Evolutionary conservation across 2,113 vertebrate species (phyloP).

Genomic region (Gavia stellata): DNA sequence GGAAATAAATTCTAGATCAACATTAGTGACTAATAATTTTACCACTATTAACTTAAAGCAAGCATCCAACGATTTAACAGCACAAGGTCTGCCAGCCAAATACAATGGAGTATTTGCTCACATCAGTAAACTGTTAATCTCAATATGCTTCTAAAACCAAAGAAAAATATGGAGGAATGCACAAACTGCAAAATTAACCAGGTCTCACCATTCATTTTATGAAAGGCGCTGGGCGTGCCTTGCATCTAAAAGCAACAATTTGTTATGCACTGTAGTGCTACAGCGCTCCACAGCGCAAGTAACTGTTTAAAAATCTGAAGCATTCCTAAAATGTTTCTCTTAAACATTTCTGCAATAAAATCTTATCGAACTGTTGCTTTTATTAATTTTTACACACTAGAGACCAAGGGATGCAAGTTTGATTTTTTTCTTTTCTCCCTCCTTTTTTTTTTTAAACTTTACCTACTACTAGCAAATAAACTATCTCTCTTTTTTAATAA

Average conservation of each 20-base stretch:
- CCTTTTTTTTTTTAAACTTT: constrained; percentile 33
- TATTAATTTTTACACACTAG: constrained; percentile 68
- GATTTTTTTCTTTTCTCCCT: not conserved
- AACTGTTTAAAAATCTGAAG: constrained; percentile 67
- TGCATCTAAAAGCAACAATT: constrained; percentile 56
- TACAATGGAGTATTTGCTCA: not conserved
- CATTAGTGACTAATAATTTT: not conserved
- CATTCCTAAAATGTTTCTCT: constrained; percentile 65
- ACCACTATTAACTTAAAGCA: not conserved
- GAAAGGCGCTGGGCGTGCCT: constrained; percentile 54
- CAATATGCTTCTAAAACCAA: constrained; percentile 22
- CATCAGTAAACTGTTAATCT: constrained; percentile 2
- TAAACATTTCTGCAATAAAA: constrained; percentile 73
- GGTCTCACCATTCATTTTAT: constrained; percentile 39
- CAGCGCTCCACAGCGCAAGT: constrained; percentile 29
- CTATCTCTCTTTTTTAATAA: constrained; percentile 69
- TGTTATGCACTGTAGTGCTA: constrained; percentile 19
- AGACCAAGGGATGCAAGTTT: constrained; percentile 46
- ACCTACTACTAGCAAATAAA: constrained; percentile 66
- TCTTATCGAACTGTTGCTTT: constrained; percentile 68
- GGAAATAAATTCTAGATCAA: not conserved
- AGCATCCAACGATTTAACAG: not conserved
- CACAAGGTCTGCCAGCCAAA: not conserved
- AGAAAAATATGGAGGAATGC: constrained; percentile 32
- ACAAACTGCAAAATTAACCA: constrained; percentile 52